Percentiles rank a stretch among this genome's conserved stretches.
Evolutionary conservation across 2,797 vertebrate species (phyloP).

Genomic region (Labroides dimidiatus): DNA sequence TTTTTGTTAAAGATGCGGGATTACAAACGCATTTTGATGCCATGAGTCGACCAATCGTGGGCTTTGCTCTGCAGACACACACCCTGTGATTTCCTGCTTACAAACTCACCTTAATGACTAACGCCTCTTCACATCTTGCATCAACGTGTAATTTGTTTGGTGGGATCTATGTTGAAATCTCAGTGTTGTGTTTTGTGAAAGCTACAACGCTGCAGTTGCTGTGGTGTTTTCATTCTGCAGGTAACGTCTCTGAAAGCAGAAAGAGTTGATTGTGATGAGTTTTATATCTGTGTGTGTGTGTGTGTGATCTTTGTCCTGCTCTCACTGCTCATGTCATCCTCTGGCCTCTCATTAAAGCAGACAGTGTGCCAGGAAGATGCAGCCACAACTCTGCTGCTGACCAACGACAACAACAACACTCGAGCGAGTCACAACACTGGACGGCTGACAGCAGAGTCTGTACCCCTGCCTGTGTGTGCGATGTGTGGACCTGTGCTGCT

Average conservation of each 20-base stretch:
- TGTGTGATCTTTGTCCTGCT: no score
- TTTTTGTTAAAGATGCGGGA: neutral
- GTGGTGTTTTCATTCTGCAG: constrained; percentile 48
- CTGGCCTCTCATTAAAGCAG: constrained; percentile 39
- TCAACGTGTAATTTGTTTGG: constrained; percentile 16
- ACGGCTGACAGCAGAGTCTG: constrained; percentile 27
- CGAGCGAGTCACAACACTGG: constrained; percentile 31
- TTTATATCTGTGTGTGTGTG: neutral
- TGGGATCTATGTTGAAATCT: constrained; percentile 37
- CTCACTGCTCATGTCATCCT: constrained; percentile 39
- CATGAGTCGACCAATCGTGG: neutral
- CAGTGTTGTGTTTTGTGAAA: constrained; percentile 40
- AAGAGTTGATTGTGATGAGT: constrained; percentile 5
- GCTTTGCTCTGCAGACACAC: constrained; percentile 2
- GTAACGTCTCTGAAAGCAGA: constrained; percentile 33
- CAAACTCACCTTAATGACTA: constrained; percentile 19
- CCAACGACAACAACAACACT: constrained; percentile 40
- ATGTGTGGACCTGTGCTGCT: constrained; percentile 69
- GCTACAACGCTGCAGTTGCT: constrained; percentile 56
- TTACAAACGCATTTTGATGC: neutral
- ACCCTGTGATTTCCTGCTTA: neutral
- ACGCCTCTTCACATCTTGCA: constrained; percentile 1
- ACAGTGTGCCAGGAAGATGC: constrained; percentile 46
- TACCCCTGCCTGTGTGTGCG: constrained; percentile 43
- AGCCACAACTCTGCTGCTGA: constrained; percentile 36